Evolutionary conservation across 2,888 invertebrate genomes (phyloP).

Genomic region (Diogma glabrata): DNA sequence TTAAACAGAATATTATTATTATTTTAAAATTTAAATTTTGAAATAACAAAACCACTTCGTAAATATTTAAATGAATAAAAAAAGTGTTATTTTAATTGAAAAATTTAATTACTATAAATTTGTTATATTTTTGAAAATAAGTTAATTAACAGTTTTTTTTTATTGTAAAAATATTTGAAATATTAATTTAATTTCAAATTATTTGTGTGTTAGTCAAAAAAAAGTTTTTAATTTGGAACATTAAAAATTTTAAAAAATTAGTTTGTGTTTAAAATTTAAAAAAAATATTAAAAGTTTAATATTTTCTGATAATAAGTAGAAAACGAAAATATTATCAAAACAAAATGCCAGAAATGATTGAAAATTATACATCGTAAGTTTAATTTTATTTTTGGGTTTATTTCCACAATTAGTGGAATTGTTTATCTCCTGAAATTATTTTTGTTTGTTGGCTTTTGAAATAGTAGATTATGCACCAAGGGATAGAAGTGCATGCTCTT

Average conservation of each 20-base stretch:
- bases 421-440: no score
- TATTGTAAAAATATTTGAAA: not conserved
- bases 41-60: no score
- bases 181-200: not conserved
- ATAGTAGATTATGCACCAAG: no score
- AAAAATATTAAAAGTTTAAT: not conserved
- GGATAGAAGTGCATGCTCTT: no score
- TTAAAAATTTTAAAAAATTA: no score
- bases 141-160: not conserved
- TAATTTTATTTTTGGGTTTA: no score
- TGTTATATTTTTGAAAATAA: slow-evolving; percentile 2
- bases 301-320: not conserved
- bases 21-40: no score
- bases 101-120: slow-evolving; percentile 4
- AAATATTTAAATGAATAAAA: slow-evolving; percentile 4
- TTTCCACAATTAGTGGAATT: no score
- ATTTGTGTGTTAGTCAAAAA: no score
- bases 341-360: slow-evolving; percentile 8
- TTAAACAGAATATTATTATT: no score
- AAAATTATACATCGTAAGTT: slow-evolving; percentile 4
- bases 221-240: no score
- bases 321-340: not conserved
- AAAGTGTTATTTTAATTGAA: slow-evolving; percentile 6
- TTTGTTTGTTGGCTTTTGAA: no score
- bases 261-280: not conserved